Evolutionary conservation across 2,888 invertebrate genomes (phyloP), one percentile per base, ranked within the genome.

Genomic region (Fissipunctia ypsillon): DNA sequence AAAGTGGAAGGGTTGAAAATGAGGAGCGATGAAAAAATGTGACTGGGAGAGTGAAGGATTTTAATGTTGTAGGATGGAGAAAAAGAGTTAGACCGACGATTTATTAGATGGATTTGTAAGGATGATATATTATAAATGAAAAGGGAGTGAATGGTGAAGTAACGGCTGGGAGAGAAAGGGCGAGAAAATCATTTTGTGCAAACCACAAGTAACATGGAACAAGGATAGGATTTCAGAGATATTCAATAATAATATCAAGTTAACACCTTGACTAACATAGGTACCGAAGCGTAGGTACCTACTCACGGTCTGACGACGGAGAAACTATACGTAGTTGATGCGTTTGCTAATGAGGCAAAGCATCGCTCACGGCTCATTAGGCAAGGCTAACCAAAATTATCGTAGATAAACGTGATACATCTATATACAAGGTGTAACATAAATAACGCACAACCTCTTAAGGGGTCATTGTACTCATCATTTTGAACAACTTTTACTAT

Each of bases 321-420:
- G 38, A 45, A 52, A 59, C 45, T 57, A n/a, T n/a, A n/a, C n/a
- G n/a, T n/a, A 57, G 14, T 28, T 22, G 50, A 76, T 59, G 63
- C 50, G 35, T 76, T 70, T 59, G 50, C 50, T 76, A 76, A 76
- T 76, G 63, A 64, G 35, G 12, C 57, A 76, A 57, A 70, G 48
- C 50, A 54, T 25, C 25, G n/a, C 16, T 38, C 60, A 60, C 25
- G 57, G 31, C 22, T 76, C 57, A 14, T 64, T 76, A 52, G 28
- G 38, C 70, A 64, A 54, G 5, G n/a, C 41, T 25, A 57, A 31
- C 50, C 52, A 31, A 63, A 28, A 64, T 52, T 12, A 45, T 50
- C 14, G 41, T 43, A 43, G 41, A 14, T 22, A 22, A 9, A 61
- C 41, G 10, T 3, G 31, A 2, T 16, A 16, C 19, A 22, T 38